Base-by-base conservation (phyloP, 2,113 vertebrate species). In the Burhinus bistriatus region DNA sequence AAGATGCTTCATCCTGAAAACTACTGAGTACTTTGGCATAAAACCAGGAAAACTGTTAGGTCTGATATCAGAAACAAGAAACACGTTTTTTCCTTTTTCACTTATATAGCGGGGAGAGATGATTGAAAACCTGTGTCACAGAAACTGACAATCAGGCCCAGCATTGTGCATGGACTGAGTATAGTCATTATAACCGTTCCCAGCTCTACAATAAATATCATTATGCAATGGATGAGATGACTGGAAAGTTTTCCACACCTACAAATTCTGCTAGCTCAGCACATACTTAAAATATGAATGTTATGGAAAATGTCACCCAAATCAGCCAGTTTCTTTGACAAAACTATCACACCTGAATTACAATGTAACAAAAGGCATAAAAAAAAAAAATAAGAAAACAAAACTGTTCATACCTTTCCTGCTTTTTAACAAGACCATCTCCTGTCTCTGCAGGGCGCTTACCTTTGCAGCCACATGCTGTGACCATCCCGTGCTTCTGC, bases 321-420 rank as follows among this genome's bases (percentile, higher is more conserved):
- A 49, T 38, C 83, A 57, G 61, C 6, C 44, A 61, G 23, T 76
- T 57, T 71, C 42, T 57, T 52, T 73, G 15, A 83, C 8, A 54
- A 73, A 82, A 62, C 8, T 21, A 5, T 77, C 61, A 45, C 3
- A 22, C 9, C 8, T 38, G 11, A 85, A 69, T 61, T 32, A 59
- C 15, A 79, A 11, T 11, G 19, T 23, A 69, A 73, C 5, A 49
- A 69, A 92, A 32, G 34, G 29, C 16, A 25, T n/a, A 11, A 44
- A 44, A 44, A 11, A 36, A 17, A 49, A 87, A 84, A 55, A 14
- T 5, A n/a, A 59, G 23, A 47, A 87, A 76, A 78, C 5, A 0
- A 57, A 94, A 51, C 20, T 27, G 15, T 14, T 83, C 86, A 8
- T 96, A 93, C 90, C 91, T 94, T 70, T 82, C 64, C 71, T 78